A percentile compares a stretch with the other conserved stretches of the same genome.
phyloP scores from a whole-genome alignment of 2,797 vertebrate genomes.

The Tokudaia tokunoshimensis region DNA sequence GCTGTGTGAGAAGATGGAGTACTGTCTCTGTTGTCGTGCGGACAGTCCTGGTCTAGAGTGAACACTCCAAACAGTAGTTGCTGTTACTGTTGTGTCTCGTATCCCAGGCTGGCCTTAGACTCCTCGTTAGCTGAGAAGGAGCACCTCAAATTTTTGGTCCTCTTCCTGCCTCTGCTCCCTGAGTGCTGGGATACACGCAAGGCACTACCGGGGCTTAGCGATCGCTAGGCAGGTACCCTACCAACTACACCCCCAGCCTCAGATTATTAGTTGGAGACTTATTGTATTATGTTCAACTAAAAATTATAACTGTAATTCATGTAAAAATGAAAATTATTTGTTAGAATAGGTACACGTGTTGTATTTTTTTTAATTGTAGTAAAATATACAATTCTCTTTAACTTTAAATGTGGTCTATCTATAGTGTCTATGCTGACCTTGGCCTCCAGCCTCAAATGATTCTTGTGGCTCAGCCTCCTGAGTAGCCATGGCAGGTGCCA shows the following conservation, averaged over 20 bases:
- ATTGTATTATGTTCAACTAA: neutral
- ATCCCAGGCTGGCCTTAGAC: neutral
- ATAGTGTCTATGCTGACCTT: neutral
- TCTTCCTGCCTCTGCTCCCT: neutral
- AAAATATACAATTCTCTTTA: neutral
- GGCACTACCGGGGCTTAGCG: no score
- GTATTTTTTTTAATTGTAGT: neutral
- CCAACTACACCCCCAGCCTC: neutral
- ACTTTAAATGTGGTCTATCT: neutral
- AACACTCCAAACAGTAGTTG: neutral
- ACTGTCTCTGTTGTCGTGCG: neutral
- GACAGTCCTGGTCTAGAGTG: neutral
- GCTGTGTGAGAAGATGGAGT: neutral
- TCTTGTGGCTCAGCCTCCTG: neutral
- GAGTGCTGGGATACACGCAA: neutral
- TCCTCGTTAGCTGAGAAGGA: neutral
- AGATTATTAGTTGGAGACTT: neutral
- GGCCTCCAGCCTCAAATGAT: neutral
- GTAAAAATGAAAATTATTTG: neutral
- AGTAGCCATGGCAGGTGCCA: neutral
- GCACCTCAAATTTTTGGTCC: neutral
- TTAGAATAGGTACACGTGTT: constrained; percentile 4
- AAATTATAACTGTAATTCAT: neutral
- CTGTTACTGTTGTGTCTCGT: neutral
- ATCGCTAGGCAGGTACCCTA: neutral